Conservation (phyloP, 2,888 invertebrate species). For the Lepidochrysops patricia region DNA sequence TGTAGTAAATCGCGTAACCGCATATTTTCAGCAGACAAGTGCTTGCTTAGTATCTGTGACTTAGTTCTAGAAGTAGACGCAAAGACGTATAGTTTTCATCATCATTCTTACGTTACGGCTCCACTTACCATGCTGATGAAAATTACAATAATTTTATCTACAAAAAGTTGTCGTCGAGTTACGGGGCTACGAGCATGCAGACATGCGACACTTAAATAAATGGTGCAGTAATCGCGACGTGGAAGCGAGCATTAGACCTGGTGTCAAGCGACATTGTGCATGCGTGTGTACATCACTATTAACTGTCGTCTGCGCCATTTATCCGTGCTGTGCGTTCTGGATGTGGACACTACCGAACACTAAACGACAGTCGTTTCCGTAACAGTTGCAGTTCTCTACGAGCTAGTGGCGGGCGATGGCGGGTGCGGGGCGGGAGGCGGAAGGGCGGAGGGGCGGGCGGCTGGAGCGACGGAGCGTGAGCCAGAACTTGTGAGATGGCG, state of each 20-base stretch:
- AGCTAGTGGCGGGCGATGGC: slow-evolving; percentile 27
- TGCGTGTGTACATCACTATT: neutral
- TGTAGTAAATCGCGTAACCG: neutral
- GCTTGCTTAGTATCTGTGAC: neutral
- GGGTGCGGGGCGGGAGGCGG: slow-evolving; percentile 31
- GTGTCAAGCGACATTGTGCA: neutral
- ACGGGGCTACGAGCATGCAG: neutral
- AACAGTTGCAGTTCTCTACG: neutral
- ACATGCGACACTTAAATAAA: neutral
- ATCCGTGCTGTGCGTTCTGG: neutral
- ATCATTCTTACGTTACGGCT: neutral
- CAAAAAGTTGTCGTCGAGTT: neutral
- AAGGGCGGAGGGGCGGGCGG: slow-evolving; percentile 34
- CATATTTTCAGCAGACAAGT: neutral
- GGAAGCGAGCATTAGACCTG: neutral
- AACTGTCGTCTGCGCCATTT: slow-evolving; percentile 1
- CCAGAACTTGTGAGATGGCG: slow-evolving; percentile 75
- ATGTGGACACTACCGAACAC: neutral
- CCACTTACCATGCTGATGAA: neutral
- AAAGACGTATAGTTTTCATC: neutral
- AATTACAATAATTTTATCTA: neutral
- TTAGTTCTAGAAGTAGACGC: neutral
- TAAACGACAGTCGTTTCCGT: neutral
- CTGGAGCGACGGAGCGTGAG: slow-evolving; percentile 34
- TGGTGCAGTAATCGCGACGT: neutral